phyloP scores from a whole-genome alignment of 2,113 vertebrate genomes.

The Pomatostomus ruficeps region DNA sequence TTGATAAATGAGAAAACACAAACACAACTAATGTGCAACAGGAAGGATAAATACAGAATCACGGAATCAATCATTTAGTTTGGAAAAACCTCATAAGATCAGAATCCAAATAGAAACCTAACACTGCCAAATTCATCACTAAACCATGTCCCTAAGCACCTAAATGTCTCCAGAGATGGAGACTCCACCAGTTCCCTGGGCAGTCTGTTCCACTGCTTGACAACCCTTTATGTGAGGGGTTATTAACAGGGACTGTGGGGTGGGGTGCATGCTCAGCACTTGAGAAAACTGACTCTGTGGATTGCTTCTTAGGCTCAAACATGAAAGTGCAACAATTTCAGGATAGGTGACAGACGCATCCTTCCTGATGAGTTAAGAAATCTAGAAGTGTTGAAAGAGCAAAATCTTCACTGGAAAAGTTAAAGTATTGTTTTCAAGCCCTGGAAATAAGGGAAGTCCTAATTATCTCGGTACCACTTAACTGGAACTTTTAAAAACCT shows the following conservation, averaged over 20 bases:
- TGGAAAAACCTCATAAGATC: background rate
- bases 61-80: background rate
- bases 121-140: background rate
- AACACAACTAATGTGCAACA: rapidly evolving
- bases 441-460: background rate
- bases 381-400: background rate
- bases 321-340: background rate
- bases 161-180: background rate
- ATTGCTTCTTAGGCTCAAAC: background rate
- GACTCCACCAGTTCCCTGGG: background rate
- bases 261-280: background rate
- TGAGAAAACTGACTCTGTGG: background rate
- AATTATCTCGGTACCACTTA: background rate
- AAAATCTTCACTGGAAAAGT: background rate
- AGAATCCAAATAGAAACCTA: background rate
- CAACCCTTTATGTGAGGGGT: background rate
- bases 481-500: background rate
- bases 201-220: background rate
- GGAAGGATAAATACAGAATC: background rate
- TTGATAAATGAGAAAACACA: background rate
- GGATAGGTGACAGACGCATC: background rate
- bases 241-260: background rate
- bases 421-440: background rate
- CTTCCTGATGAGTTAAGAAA: background rate
- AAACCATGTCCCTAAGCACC: background rate